phyloP scores from a whole-genome alignment of 2,797 vertebrate species.

The Poecile montanus region DNA sequence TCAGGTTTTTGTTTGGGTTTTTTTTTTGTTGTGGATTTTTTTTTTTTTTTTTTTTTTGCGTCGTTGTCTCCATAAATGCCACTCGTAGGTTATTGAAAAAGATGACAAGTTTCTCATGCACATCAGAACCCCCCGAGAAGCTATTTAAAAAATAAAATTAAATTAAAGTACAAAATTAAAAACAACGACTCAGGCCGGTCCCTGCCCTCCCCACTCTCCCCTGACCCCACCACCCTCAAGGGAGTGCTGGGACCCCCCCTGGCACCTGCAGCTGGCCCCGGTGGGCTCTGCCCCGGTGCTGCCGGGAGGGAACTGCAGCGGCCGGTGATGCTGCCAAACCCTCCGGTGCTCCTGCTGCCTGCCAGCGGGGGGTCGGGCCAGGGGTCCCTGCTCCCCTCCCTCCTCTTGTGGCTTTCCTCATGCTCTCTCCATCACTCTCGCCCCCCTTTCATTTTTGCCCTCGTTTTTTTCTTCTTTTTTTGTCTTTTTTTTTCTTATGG shows the following conservation, averaged over 20 bases:
- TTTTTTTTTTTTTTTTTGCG: conserved; percentile 78
- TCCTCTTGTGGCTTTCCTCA: neutral
- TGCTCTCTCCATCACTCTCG: neutral
- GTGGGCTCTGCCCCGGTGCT: neutral
- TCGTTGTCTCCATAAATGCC: conserved; percentile 84
- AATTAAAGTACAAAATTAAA: conserved; percentile 89
- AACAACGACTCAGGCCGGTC: conserved; percentile 75
- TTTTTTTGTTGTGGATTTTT: neutral
- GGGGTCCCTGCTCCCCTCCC: neutral
- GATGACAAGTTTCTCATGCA: conserved; percentile 91
- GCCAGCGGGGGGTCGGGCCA: neutral
- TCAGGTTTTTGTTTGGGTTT: neutral
- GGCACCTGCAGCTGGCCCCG: neutral
- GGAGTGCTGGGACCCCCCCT: accelerated
- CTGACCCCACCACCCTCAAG: conserved; percentile 66
- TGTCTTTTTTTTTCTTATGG: conserved; percentile 75
- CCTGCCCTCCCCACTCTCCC: neutral
- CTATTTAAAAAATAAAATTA: conserved; percentile 83
- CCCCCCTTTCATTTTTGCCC: neutral
- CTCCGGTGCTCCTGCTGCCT: neutral
- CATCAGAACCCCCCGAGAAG: conserved; percentile 87
- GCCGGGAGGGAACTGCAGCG: neutral
- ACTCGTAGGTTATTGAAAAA: conserved; percentile 88
- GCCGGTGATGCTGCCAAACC: neutral
- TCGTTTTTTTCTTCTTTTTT: conserved; percentile 41